Evolutionary conservation across 2,797 vertebrate species (phyloP).

Genomic region (Malacoraja senta): DNA sequence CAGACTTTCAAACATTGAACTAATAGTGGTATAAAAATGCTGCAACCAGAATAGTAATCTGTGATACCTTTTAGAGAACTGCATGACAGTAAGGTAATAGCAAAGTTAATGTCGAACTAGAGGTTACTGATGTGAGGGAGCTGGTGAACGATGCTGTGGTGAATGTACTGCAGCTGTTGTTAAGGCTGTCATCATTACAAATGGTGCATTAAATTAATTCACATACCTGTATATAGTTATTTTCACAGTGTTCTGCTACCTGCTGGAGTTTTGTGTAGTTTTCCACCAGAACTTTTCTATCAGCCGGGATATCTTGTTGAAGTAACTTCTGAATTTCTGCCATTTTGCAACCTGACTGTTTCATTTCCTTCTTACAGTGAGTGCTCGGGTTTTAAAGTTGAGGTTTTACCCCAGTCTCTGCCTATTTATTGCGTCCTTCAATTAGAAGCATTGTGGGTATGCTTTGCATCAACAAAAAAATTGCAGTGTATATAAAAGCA

Average conservation of each 20-base stretch:
- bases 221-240: slow-evolving; percentile 68
- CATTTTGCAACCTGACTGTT: slow-evolving; percentile 51
- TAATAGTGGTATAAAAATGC: not conserved
- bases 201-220: not conserved
- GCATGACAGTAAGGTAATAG: no score
- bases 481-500: slow-evolving; percentile 3
- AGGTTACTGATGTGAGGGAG: not conserved
- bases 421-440: slow-evolving; percentile 24
- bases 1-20: not conserved
- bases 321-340: slow-evolving; percentile 98
- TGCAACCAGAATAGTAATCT: not conserved
- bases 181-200: not conserved
- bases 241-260: slow-evolving; percentile 84
- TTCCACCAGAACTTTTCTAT: slow-evolving; percentile 62
- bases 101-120: not conserved
- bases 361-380: slow-evolving; percentile 31
- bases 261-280: slow-evolving; percentile 68
- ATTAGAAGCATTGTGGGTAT: slow-evolving; percentile 31
- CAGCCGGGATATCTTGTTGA: slow-evolving; percentile 65
- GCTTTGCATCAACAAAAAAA: slow-evolving; percentile 17
- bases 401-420: not conserved
- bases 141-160: not conserved
- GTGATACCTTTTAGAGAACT: not conserved
- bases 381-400: slow-evolving; percentile 15
- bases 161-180: not conserved